Base-by-base conservation (phyloP, 2,888 invertebrate species). In the Hydrotaea diabolus region DNA sequence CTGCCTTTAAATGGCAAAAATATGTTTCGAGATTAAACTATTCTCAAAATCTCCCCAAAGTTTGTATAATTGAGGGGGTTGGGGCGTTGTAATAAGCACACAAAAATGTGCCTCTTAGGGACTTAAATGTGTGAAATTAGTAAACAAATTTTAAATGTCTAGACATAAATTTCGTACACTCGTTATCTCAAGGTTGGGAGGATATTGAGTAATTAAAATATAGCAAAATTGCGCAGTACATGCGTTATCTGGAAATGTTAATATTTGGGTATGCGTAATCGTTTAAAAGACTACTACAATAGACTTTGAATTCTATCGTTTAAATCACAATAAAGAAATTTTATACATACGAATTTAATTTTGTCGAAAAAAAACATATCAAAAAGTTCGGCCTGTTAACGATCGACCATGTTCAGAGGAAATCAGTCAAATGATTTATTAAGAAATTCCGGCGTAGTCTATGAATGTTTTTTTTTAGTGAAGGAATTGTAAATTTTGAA, bases 181-280 rank as follows among this genome's bases (percentile, higher is more conserved):
- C 15, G 43, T 43, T 3, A 43, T 43, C 43, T 43, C 43, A 43
- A 43, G 43, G 9, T 7, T 2, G 1, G 9, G 7, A 43, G n/a
- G 11, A 43, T 9, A 43, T 2, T 7, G 43, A 21, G 19, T 21
- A 57, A 59, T 23, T 26, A 4, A 3, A 3, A 26, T 11, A 2
- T 59, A 23, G 23, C 9, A 59, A 15, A 59, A 59, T 13, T 59
- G 59, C 59, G 59, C 59, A 59, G 59, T 59, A 59, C 26, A 59
- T 23, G 23, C 59, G 13, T 59, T 26, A 15, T 55, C 49, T 49
- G 9, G 15, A 49, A 49, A 15, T 4, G 1, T 49, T 49, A 49
- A 3, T 13, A 7, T 31, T 31, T 31, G 31, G 31, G 31, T 31
- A 31, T 31, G 7, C 7, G 31, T 31, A 31, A 31, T 31, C 31